Evolutionary conservation across 2,888 invertebrate species (phyloP).

Genomic region (Metellina segmentata): DNA sequence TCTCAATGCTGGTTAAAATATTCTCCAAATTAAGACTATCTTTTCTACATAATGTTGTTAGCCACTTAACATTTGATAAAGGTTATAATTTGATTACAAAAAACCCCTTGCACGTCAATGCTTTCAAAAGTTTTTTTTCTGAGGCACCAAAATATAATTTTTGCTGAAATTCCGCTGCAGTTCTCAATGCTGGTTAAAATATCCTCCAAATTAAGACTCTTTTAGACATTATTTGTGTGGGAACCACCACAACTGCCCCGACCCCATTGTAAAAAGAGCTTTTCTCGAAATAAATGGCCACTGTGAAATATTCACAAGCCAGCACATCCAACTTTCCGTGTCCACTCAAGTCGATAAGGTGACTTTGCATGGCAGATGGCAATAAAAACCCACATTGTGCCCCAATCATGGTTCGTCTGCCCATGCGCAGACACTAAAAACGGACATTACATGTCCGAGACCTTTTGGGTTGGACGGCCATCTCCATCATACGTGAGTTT

Average conservation of each 20-base stretch:
- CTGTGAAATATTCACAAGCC: slow-evolving; percentile 52
- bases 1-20: neutral
- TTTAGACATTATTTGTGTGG: slow-evolving; percentile 46
- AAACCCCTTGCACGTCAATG: no score
- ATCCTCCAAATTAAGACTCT: neutral
- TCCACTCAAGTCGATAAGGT: slow-evolving; percentile 29
- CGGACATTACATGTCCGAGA: slow-evolving; percentile 49
- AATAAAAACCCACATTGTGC: slow-evolving; percentile 39
- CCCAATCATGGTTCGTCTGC: neutral
- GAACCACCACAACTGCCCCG: slow-evolving; percentile 32
- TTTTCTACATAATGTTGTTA: slow-evolving; percentile 7
- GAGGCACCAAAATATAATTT: no score
- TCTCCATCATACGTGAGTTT: slow-evolving; percentile 23
- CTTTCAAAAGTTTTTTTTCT: no score
- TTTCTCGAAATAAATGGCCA: slow-evolving; percentile 19
- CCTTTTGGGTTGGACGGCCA: slow-evolving; percentile 7
- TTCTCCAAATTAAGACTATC: neutral
- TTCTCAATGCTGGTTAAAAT: neutral
- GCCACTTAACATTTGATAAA: no score
- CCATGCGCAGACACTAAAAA: slow-evolving; percentile 59
- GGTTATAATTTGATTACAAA: no score
- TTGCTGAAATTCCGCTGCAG: no score
- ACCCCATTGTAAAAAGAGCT: neutral
- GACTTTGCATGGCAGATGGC: slow-evolving; percentile 54
- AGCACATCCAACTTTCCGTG: neutral